A percentile compares a stretch with the other conserved stretches of the same genome.
phyloP scores from a whole-genome alignment of 2,113 vertebrate species.

The Phocoena sinus region DNA sequence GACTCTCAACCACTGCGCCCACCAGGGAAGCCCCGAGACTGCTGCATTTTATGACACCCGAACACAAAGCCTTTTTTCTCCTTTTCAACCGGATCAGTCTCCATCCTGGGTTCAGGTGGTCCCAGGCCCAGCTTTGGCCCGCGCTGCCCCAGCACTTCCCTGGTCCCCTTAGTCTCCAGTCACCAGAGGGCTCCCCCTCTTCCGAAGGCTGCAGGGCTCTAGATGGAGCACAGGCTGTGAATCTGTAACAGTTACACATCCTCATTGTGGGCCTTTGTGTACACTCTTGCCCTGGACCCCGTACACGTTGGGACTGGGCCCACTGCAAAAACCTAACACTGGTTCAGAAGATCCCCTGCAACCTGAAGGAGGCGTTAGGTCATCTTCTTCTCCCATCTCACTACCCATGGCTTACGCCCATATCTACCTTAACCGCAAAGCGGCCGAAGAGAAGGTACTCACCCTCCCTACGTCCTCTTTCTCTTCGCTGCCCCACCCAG shows the following conservation, averaged over 20 bases:
- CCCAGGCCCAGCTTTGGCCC: background rate
- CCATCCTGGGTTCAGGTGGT: no score
- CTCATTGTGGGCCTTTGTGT: background rate
- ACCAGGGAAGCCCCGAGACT: background rate
- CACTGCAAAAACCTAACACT: background rate
- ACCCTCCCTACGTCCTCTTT: rapidly evolving
- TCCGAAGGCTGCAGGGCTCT: background rate
- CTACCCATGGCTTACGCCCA: rapidly evolving
- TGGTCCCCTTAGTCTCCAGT: background rate
- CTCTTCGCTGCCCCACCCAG: background rate
- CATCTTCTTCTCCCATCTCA: background rate
- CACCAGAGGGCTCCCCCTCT: no score
- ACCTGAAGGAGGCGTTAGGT: background rate
- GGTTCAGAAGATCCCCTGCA: background rate
- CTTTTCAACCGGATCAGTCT: background rate
- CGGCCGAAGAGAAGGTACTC: background rate
- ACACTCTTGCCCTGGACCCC: background rate
- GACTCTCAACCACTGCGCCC: no score
- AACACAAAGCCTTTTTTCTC: background rate
- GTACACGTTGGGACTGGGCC: background rate
- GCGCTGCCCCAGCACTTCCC: background rate
- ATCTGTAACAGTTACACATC: background rate
- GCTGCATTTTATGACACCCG: background rate
- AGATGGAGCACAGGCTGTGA: background rate
- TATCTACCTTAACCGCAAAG: background rate